Evolutionary conservation across 2,888 invertebrate genomes (phyloP).

Genomic region (Agrotis ipsilon): DNA sequence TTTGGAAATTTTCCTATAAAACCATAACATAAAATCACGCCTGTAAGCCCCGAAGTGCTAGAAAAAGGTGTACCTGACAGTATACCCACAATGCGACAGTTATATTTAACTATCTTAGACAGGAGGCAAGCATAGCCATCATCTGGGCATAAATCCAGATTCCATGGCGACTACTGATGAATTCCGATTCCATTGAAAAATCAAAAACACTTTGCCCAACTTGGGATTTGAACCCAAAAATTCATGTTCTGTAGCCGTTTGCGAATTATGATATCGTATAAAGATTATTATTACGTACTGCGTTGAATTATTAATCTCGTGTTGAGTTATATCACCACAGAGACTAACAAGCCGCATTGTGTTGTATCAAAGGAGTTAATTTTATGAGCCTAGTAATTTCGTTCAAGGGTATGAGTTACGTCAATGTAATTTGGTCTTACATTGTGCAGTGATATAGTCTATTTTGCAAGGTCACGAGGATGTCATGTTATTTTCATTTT

Average conservation of each 20-base stretch:
- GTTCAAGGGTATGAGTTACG: conserved; percentile 19
- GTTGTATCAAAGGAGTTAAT: conserved; percentile 64
- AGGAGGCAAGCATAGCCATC: too few relatives aligned
- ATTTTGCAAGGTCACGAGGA: conserved; percentile 8
- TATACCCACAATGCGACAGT: too few relatives aligned
- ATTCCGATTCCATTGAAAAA: too few relatives aligned
- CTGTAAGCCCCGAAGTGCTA: too few relatives aligned
- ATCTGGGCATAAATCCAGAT: too few relatives aligned
- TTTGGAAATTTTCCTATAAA: conserved; percentile 31
- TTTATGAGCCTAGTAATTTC: conserved; percentile 56
- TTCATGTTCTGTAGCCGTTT: too few relatives aligned
- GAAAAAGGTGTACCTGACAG: too few relatives aligned
- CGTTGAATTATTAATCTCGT: conserved; percentile 16
- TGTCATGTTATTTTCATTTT: conserved; percentile 20
- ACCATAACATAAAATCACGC: too few relatives aligned
- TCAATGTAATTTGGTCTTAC: conserved; percentile 32
- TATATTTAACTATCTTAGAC: too few relatives aligned
- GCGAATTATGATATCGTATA: not conserved
- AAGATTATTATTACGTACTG: conserved; percentile 13
- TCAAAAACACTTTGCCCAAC: too few relatives aligned
- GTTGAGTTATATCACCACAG: conserved; percentile 26
- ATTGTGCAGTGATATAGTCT: conserved; percentile 21
- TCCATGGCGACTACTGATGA: too few relatives aligned
- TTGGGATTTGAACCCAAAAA: too few relatives aligned
- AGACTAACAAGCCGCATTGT: conserved; percentile 68